phyloP scores from a whole-genome alignment of 2,113 vertebrate genomes.

The Oreochromis niloticus region DNA sequence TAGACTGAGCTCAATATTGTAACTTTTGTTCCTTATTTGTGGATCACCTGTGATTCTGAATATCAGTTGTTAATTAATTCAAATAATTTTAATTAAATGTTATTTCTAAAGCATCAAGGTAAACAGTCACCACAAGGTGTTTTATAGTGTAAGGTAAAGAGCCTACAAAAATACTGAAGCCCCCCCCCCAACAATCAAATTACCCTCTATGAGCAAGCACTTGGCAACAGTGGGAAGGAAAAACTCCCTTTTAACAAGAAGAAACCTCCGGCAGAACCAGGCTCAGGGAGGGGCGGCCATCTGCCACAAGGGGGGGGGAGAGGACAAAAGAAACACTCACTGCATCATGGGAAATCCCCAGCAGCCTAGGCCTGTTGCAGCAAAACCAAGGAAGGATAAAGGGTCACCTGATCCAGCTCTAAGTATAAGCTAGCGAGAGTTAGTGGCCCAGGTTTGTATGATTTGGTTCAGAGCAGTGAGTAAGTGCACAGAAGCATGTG shows the following conservation, averaged over 20 bases:
- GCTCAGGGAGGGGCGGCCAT: background rate
- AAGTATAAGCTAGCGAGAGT: background rate
- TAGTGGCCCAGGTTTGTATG: background rate
- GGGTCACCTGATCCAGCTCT: too few relatives aligned
- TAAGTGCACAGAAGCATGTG: background rate
- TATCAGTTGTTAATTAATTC: background rate
- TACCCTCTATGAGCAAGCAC: background rate
- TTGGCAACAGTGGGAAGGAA: background rate
- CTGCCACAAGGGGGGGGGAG: background rate
- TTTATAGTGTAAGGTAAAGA: background rate
- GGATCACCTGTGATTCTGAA: background rate
- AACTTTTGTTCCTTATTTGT: background rate
- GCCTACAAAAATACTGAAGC: background rate
- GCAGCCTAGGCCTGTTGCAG: too few relatives aligned
- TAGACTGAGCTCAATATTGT: background rate
- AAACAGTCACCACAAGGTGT: background rate
- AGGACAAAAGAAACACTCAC: background rate
- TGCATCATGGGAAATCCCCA: background rate
- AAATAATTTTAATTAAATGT: background rate
- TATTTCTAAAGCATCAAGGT: background rate
- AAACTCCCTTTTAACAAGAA: background rate
- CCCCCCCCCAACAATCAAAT: background rate
- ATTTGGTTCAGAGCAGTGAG: background rate
- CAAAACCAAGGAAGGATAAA: too few relatives aligned
- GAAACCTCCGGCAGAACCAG: background rate